Evolutionary conservation across 2,113 vertebrate genomes (phyloP), one percentile per base, ranked within the genome.

Genomic region (human (Homo sapiens)): DNA sequence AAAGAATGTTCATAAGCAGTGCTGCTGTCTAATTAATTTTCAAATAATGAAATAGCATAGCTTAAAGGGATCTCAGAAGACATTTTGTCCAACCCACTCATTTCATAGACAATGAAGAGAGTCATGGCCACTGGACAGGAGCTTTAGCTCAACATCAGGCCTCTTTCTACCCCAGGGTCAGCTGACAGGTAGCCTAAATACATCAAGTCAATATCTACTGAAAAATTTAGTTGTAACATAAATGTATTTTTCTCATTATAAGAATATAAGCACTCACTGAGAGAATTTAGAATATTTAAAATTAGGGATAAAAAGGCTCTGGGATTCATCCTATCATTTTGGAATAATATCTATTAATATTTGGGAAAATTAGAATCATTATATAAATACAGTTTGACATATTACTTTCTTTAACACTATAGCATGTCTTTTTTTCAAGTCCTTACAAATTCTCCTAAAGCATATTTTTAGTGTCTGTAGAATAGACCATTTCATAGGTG

Each of bases 251-350:
- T 93, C 35, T 55, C 55, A 61, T 73, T 91, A n/a, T 55, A 52
- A 35, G 10, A 68, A 16, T n/a, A 70, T 57, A 25, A 22, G 16
- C 0, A 72, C 17, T 68, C 22, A 55, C 16, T 32, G 16, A 52
- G 6, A 84, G 5, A 83, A 94, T 16, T 94, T 55, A 87, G 27
- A 93, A 40, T 93, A 87, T 48, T 90, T 94, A 45, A 89, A 57
- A 13, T 23, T 25, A 78, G 89, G 48, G 13, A 2, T 9, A 94
- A 75, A 81, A 89, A 7, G 30, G 1, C 2, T 27, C 27, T 84
- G 4, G 35, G 4, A 61, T 84, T 55, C 48, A 27, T 55, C 25
- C 35, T 3, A 61, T 40, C 9, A 48, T 35, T 23, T 80, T 55
- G 8, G 4, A 11, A 45, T 68, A 88, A 40, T 78, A 43, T 23